Base-by-base conservation (phyloP, 2,797 vertebrate genomes). In the Sibirionetta formosa region DNA sequence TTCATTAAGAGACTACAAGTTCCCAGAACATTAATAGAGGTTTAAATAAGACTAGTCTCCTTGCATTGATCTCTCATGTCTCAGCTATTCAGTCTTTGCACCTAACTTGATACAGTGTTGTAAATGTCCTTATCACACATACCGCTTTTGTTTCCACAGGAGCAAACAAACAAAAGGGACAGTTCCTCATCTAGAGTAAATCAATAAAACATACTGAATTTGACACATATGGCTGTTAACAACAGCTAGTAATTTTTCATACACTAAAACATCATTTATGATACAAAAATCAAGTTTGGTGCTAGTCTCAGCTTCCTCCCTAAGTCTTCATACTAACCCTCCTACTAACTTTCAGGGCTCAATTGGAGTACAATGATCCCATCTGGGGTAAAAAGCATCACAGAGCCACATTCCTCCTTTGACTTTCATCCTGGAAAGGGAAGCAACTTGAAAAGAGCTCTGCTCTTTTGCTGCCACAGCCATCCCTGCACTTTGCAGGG, bases 1-100 rank as follows among this genome's bases (percentile, higher is more conserved):
- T 95, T 91, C 69, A 96, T 95, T 96, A 88, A 90, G 20, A 90
- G 19, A 12, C 36, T 88, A 24, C 11, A 80, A 77, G 50, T 90
- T 93, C 64, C 68, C 66, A 46, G 92, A 92, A 91, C 44, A 36
- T 65, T 92, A 91, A 80, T 27, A 38, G 24, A 64, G 15, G 40
- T 82, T 96, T 92, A 94, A 94, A 42, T 84, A 94, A 90, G 9
- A 86, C 53, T 66, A 77, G 51, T 29, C 33, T 82, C n/a, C 38
- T 82, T 77, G 33, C 48, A 73, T 4, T 78, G 70, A 82, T 85
- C 33, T 63, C 31, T 85, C 24, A 26, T 33, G 20, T 54, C 69
- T 86, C 60, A 90, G 24, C 5, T 75, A 64, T 69, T 96, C 70
- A 88, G 1, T 68, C 51, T 86, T 84, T 88, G 60, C 56, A 53